phyloP scores from a whole-genome alignment of 2,888 invertebrate genomes.

The Koerneria pararmatus region DNA sequence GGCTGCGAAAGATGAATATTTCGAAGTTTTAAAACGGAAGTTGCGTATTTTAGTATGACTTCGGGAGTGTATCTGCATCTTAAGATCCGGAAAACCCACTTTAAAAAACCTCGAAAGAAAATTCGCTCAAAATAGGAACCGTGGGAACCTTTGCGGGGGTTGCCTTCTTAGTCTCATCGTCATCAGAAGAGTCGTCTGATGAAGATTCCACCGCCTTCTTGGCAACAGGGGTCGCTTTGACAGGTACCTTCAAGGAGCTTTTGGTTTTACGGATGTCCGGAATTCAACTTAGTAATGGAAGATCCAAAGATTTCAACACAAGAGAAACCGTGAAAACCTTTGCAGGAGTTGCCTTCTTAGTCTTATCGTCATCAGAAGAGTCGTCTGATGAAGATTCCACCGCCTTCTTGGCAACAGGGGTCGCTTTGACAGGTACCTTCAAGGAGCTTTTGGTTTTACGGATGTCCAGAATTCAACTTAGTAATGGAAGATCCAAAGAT shows the following conservation, averaged over 20 bases:
- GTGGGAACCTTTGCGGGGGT: conserved; percentile 27
- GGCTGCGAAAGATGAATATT: too few relatives aligned
- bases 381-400: not conserved
- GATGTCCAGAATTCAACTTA: too few relatives aligned
- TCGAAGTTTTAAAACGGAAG: too few relatives aligned
- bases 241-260: conserved; percentile 18
- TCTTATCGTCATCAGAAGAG: not conserved
- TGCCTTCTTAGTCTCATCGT: conserved; percentile 26
- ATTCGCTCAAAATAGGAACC: conserved; percentile 21
- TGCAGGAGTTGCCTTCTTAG: conserved; percentile 5
- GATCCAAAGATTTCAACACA: not conserved
- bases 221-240: conserved; percentile 12
- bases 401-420: conserved; percentile 7
- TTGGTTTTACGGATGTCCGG: not conserved
- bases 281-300: not conserved
- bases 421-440: too few relatives aligned
- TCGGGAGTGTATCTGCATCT: too few relatives aligned
- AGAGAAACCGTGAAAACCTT: not conserved
- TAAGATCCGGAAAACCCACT: not conserved
- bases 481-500: too few relatives aligned
- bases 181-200: conserved; percentile 20
- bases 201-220: conserved; percentile 17
- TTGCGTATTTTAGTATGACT: too few relatives aligned
- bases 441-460: too few relatives aligned
- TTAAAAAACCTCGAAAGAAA: conserved; percentile 17